Conservation (phyloP, 2,113 vertebrate genomes). For the Parotia lawesii region DNA sequence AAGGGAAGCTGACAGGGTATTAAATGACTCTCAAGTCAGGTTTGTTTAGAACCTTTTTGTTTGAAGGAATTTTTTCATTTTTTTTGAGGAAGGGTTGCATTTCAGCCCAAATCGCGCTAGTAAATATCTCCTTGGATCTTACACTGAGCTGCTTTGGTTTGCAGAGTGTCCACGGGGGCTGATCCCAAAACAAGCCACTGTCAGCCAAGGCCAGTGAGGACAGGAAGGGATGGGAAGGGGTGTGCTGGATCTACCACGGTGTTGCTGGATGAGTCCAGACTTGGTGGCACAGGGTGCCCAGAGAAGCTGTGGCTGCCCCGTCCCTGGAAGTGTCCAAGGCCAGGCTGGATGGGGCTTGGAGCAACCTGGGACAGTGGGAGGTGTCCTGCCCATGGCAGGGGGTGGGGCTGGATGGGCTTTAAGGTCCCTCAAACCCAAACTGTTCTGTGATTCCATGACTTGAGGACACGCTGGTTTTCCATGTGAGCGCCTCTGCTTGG, state of each 20-base stretch:
- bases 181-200: background rate
- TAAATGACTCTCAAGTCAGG: background rate
- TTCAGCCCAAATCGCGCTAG: background rate
- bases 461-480: background rate
- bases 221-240: background rate
- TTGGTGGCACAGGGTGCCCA: background rate
- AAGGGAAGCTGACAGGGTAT: background rate
- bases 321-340: background rate
- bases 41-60: background rate
- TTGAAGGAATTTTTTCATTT: background rate
- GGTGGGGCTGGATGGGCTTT: background rate
- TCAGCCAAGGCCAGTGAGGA: fast-evolving
- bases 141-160: background rate
- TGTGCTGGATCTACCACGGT: fast-evolving
- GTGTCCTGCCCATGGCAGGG: background rate
- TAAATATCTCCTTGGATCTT: background rate
- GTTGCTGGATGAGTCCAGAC: background rate
- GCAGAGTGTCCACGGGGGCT: fast-evolving
- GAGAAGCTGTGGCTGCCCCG: background rate
- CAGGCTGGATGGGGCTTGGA: fast-evolving
- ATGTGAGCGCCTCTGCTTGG: background rate
- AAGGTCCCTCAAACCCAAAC: background rate
- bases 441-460: background rate
- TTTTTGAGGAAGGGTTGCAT: background rate
- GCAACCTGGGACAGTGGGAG: fast-evolving